Conservation (phyloP, 1,140 invertebrate genomes). For the Bombus fervidus region DNA sequence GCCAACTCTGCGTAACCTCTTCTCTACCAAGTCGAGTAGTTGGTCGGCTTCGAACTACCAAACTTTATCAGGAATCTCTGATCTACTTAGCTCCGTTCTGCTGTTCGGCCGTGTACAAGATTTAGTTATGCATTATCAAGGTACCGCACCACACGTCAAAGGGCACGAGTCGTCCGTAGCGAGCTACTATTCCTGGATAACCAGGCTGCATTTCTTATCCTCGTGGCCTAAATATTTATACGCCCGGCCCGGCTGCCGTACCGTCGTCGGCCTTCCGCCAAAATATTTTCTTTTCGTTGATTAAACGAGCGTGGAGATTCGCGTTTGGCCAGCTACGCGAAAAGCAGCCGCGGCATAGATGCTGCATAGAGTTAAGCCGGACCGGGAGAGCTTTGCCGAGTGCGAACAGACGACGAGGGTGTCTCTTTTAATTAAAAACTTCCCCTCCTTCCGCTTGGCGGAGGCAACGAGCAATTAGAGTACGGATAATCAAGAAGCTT, state of each 20-base stretch:
- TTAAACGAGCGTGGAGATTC: conserved; percentile 24
- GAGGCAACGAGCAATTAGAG: conserved; percentile 61
- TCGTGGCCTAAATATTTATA: conserved; percentile 16
- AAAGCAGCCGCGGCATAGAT: not conserved
- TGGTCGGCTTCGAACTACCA: not conserved
- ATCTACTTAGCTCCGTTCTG: conserved; percentile 39
- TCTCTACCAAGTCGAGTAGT: conserved; percentile 6
- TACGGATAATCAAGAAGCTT: conserved; percentile 69
- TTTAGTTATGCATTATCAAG: conserved; percentile 44
- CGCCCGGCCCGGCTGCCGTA: not conserved
- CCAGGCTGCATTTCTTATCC: conserved; percentile 24
- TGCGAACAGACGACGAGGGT: conserved; percentile 6
- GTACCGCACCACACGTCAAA: conserved; percentile 11
- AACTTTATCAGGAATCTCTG: conserved; percentile 45
- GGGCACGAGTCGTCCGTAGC: not conserved
- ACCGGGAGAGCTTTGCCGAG: not conserved
- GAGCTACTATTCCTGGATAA: not conserved
- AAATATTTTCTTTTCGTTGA: conserved; percentile 43
- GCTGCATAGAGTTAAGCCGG: not conserved
- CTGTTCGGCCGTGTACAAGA: not conserved
- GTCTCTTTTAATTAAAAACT: conserved; percentile 73
- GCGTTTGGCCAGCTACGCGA: not conserved
- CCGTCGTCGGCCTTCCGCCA: too few relatives aligned
- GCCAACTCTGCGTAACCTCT: not conserved
- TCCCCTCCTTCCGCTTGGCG: conserved; percentile 38